Evolutionary conservation across 92 coral and sea anemone genomes (phyloP), one percentile per base, ranked within the genome.

Genomic region (Porites evermanni): DNA sequence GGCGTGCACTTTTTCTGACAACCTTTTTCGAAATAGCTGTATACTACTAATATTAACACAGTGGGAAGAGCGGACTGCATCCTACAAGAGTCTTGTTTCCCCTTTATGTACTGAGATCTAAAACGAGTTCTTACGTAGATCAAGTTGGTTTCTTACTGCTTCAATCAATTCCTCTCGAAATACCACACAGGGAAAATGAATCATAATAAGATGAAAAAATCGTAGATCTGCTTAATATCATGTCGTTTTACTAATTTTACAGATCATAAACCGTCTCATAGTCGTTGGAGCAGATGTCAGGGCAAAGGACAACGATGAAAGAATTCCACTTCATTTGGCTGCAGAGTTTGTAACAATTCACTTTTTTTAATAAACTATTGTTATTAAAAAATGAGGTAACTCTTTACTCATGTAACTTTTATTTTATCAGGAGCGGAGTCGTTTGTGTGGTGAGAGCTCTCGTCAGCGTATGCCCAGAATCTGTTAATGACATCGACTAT

Each of bases 261-360:
- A 83, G 80, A 64, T 61, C 12, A 13, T 73, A 14, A 74, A 73
- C 74, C 79, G 79, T 44, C 73, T 83, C 10, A 29, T 72, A 20
- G 53, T 75, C 65, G 74, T 68, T 21, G 98, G 98, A 72, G 98
- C 97, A 24, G 91, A 91, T 63, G 66, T 94, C 24, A 81, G 71
- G 8, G 92, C 95, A 9, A 87, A 87, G 74, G 98, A 97, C 69
- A 87, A 79, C 71, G 95, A 95, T 14, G 97, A 95, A 53, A 84
- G 85, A 60, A 93, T 94, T 1, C 94, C 99, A 0, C 90, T 94
- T 20, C 98, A 94, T 69, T 88, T 82, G 50, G 93, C 95, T 4
- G 95, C 95, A 65, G 88, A 87, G 98, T 94, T 67, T 70, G 91
- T 79, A 70, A 17, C 51, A 20, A 51, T 24, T 77, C 26, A 2